phyloP scores from a whole-genome alignment of 2,888 invertebrate genomes.

The Nasonovia ribisnigri region DNA sequence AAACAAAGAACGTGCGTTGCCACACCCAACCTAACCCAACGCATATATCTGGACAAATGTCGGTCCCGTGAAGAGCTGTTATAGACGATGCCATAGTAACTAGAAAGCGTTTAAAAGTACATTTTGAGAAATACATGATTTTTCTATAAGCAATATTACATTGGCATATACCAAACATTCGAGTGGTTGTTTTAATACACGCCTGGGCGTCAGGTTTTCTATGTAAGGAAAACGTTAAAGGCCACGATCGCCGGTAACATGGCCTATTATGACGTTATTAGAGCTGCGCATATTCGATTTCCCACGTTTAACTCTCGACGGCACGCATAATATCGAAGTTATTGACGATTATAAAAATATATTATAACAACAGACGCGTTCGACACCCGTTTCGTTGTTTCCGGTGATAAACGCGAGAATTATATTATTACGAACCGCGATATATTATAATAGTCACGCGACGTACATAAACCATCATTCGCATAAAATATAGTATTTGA shows the following conservation, averaged over 20 bases:
- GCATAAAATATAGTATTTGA: neutral
- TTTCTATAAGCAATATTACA: neutral
- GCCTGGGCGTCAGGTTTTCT: neutral
- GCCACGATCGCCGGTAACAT: neutral
- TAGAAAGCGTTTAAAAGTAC: neutral
- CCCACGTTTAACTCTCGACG: neutral
- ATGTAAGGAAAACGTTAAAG: neutral
- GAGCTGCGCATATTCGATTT: neutral
- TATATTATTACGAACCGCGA: neutral
- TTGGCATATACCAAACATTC: neutral
- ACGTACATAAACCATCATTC: neutral
- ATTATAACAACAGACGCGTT: neutral
- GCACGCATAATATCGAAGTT: neutral
- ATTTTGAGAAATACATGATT: neutral
- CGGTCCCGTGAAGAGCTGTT: neutral
- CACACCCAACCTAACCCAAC: neutral
- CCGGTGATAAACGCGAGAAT: neutral
- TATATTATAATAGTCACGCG: neutral
- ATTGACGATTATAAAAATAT: neutral
- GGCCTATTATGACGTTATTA: neutral
- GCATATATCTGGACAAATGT: neutral
- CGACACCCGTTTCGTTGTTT: neutral
- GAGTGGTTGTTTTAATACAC: neutral
- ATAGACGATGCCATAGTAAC: neutral
- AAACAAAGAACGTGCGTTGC: too few species aligned